These are phyloP conservation scores for Aphelenchoides fujianensis DNA, from an alignment of 1,140 invertebrate species.

Conservation along the genomic window DNA sequence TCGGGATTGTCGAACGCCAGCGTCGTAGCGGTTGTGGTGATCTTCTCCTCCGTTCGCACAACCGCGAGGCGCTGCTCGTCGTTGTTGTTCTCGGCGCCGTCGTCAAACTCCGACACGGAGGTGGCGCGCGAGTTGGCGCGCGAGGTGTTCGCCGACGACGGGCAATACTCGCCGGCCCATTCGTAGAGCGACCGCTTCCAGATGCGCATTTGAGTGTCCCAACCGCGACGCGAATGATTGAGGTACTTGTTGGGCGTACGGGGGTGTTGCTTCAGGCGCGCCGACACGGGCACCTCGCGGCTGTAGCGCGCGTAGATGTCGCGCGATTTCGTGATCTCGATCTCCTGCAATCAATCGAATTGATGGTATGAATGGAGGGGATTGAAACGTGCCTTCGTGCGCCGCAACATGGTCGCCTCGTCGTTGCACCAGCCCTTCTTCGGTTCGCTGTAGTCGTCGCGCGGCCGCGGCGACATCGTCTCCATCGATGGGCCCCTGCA, in stretches of 20 bases:
- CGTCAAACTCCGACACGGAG: background rate
- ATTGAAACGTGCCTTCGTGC: constrained; percentile 30
- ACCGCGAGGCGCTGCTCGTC: constrained; percentile 25
- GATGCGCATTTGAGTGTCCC: constrained; percentile 62
- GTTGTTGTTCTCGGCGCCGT: constrained; percentile 9
- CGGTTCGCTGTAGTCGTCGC: constrained; percentile 38
- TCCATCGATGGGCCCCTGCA: background rate
- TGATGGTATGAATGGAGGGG: background rate
- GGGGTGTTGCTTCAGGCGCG: constrained; percentile 55
- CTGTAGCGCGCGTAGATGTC: constrained; percentile 37
- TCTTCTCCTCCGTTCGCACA: constrained; percentile 22
- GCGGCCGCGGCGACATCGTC: constrained; percentile 20
- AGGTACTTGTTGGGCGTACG: constrained; percentile 64
- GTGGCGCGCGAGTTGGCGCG: constrained; percentile 12
- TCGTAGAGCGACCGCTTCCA: constrained; percentile 59
- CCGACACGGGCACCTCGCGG: constrained; percentile 23
- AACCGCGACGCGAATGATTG: constrained; percentile 63
- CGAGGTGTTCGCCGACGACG: constrained; percentile 24
- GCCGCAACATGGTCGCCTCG: constrained; percentile 31
- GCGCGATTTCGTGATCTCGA: constrained; percentile 48
- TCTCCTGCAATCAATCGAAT: constrained; percentile 29
- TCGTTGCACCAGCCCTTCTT: constrained; percentile 50
- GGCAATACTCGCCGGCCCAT: constrained; percentile 40
- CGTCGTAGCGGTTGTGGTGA: no score
- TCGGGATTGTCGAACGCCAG: constrained; percentile 36